phyloP scores from a whole-genome alignment of 2,888 invertebrate genomes.

The Apoda limacodes region DNA sequence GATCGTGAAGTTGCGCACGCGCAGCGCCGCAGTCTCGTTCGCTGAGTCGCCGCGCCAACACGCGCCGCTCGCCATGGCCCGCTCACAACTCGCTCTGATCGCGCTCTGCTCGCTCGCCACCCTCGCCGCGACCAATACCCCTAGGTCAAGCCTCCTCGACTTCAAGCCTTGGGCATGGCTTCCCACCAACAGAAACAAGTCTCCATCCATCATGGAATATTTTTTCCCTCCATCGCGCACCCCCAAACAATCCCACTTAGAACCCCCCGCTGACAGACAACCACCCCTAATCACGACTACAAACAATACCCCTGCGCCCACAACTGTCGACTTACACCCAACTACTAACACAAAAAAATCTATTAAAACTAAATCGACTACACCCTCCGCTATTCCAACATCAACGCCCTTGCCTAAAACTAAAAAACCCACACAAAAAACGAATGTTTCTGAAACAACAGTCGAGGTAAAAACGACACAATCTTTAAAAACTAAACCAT shows the following conservation, averaged over 20 bases:
- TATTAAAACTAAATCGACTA: conserved; percentile 50
- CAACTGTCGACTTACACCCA: conserved; percentile 46
- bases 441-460: conserved; percentile 40
- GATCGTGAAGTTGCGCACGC: no score
- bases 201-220: conserved; percentile 63
- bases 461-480: conserved; percentile 43
- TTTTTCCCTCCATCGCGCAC: conserved; percentile 64
- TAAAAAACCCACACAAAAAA: conserved; percentile 48
- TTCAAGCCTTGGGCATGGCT: conserved; percentile 65
- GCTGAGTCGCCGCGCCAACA: conserved; percentile 57
- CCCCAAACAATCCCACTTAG: conserved; percentile 58
- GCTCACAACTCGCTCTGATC: conserved; percentile 43
- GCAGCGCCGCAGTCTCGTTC: conserved; percentile 62
- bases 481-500: conserved; percentile 37
- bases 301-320: conserved; percentile 41
- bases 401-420: conserved; percentile 47
- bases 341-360: conserved; percentile 53
- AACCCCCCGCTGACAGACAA: conserved; percentile 51
- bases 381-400: conserved; percentile 43
- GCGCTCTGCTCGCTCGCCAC: conserved; percentile 48
- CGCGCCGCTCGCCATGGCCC: conserved; percentile 58
- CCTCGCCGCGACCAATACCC: conserved; percentile 33
- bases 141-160: conserved; percentile 53
- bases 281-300: conserved; percentile 40
- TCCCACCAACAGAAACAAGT: conserved; percentile 48